A percentile compares a stretch with the other conserved stretches of the same genome.
Conservation (phyloP, 2,888 invertebrate genomes). For the Sepiola atlantica region DNA sequence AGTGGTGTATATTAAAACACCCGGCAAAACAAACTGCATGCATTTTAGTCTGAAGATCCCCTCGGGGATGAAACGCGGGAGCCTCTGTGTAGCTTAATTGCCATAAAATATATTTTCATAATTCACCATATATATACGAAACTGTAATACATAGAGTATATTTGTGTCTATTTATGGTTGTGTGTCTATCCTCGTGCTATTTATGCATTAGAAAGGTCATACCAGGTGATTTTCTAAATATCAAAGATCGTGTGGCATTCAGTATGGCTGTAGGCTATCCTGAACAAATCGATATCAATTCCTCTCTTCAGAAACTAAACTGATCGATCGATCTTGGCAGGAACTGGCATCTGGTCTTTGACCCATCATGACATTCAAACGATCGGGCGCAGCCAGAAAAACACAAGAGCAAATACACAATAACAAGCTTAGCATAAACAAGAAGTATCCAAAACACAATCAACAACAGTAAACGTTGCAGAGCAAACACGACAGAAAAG, state of each 20-base stretch:
- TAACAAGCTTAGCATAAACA: neutral
- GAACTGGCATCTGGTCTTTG: constrained; percentile 17
- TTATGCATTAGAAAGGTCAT: neutral
- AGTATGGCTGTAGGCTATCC: neutral
- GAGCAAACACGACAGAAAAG: too few species aligned
- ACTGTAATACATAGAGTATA: too few species aligned
- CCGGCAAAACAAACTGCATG: too few species aligned
- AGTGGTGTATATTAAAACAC: too few species aligned
- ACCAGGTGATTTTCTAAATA: neutral
- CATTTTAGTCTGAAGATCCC: too few species aligned
- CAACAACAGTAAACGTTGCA: too few species aligned
- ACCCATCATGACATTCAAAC: neutral
- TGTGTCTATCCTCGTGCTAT: neutral
- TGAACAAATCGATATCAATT: constrained; percentile 32
- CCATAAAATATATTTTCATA: too few species aligned
- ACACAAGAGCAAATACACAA: neutral
- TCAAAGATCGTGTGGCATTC: constrained; percentile 32
- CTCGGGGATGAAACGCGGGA: too few species aligned
- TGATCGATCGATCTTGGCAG: constrained; percentile 16
- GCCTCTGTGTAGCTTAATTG: too few species aligned
- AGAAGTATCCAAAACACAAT: too few species aligned
- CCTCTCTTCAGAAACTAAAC: neutral
- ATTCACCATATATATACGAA: too few species aligned
- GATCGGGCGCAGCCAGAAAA: neutral
- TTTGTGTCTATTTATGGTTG: neutral